Evolutionary conservation across 1,140 invertebrate species (phyloP), one percentile per base, ranked within the genome.

Genomic region (Platyura marginata): DNA sequence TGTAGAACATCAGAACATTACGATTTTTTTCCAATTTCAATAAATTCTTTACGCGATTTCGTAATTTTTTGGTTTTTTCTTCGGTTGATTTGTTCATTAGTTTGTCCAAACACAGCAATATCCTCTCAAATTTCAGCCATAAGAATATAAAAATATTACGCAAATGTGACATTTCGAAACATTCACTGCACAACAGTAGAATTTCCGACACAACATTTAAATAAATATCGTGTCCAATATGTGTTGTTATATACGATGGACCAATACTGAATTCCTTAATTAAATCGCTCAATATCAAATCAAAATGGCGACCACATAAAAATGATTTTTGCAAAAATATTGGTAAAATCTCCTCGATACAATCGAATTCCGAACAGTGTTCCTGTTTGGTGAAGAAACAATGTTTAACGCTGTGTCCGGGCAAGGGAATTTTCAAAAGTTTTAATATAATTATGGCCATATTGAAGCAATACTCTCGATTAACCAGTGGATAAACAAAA

Each of bases 401-500:
- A 42, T 63, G 61, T 2, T 63, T 59, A 36, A 61, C 42, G 32
- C 47, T 53, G 13, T 65, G 56, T 48, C 54, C 70, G 39, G 73
- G 46, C 11, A 74, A 48, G 1, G 74, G 74, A 42, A 75, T 51
- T 65, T 79, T 78, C 10, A 75, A 53, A 11, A 70, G 51, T 4
- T 69, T 59, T n/a, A 77, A 54, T 42, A 64, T 61, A 20, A 69
- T 62, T 15, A 72, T 56, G 1, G 66, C 61, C 42, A 78, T 49
- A 45, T 63, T 57, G 48, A 75, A 66, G 4, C 63, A 65, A 32
- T 71, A 70, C 9, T 62, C 53, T 16, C 50, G 53, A n/a, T 59
- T 61, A 25, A 72, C 63, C 33, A 79, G 57, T 3, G 76, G 75
- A 59, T 77, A 73, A 32, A 77, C 66, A 41, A 75, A 69, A 47